Evolutionary conservation across 1,140 invertebrate genomes (phyloP).

Genomic region (Eurytemora carolleeae): DNA sequence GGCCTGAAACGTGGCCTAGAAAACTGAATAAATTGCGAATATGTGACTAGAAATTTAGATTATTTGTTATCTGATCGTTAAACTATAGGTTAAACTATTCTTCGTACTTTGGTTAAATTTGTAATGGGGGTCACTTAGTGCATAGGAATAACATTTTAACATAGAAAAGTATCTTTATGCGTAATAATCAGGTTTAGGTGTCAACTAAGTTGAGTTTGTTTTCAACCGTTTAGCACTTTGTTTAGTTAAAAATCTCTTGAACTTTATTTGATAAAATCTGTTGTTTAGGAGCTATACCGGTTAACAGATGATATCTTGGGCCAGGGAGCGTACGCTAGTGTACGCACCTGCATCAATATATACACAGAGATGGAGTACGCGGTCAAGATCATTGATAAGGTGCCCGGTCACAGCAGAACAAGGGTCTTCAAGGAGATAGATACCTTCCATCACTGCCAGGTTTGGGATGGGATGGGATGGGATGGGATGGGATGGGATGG

Average conservation of each 20-base stretch:
- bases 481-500: too few species aligned
- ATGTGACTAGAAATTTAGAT: too few species aligned
- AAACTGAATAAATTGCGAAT: too few species aligned
- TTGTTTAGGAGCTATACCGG: constrained; percentile 65
- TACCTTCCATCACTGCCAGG: constrained; percentile 91
- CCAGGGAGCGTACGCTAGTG: constrained; percentile 85
- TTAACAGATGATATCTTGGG: constrained; percentile 85
- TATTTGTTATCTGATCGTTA: too few species aligned
- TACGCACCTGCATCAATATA: constrained; percentile 75
- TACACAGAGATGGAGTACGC: constrained; percentile 81
- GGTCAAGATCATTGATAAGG: constrained; percentile 85
- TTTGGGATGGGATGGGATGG: too few species aligned
- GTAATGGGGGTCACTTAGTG: too few species aligned
- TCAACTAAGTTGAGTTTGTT: neutral
- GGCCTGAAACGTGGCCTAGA: too few species aligned
- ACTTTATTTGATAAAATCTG: constrained; percentile 24
- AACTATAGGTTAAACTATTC: too few species aligned
- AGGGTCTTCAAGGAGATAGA: constrained; percentile 94
- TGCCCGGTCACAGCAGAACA: constrained; percentile 68
- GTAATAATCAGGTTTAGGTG: neutral
- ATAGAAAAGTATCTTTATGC: neutral
- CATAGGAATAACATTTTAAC: too few species aligned
- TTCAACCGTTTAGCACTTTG: neutral
- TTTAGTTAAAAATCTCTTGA: constrained; percentile 1
- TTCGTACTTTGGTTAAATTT: too few species aligned